Conservation (phyloP, 2,113 vertebrate species). For the Antennarius striatus region DNA sequence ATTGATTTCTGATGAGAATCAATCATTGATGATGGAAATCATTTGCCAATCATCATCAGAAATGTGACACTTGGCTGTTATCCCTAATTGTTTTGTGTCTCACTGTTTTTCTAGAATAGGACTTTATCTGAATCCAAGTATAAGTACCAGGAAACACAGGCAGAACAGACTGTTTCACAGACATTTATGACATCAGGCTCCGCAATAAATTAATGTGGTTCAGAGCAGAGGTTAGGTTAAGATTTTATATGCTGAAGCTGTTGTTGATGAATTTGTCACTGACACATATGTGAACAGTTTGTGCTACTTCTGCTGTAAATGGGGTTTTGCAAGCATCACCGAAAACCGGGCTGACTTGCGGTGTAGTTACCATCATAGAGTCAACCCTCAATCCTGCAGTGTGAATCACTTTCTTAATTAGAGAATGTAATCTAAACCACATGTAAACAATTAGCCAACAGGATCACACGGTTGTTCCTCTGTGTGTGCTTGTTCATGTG, state of each 20-base stretch:
- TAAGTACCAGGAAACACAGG: slow-evolving; percentile 30
- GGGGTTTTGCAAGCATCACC: slow-evolving; percentile 21
- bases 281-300: slow-evolving; percentile 42
- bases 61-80: slow-evolving; percentile 34
- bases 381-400: slow-evolving; percentile 66
- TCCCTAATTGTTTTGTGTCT: slow-evolving; percentile 1
- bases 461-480: slow-evolving; percentile 38
- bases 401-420: slow-evolving; percentile 75
- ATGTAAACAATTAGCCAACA: slow-evolving; percentile 69
- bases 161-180: slow-evolving; percentile 19
- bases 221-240: slow-evolving; percentile 46
- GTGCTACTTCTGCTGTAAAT: slow-evolving; percentile 30
- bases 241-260: slow-evolving; percentile 44
- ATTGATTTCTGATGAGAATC: slow-evolving; percentile 42
- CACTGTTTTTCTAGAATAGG: slow-evolving; percentile 5
- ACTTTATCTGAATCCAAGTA: neutral
- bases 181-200: slow-evolving; percentile 14
- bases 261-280: slow-evolving; percentile 51
- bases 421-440: slow-evolving; percentile 59
- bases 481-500: slow-evolving; percentile 7
- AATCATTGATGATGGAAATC: slow-evolving; percentile 18
- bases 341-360: slow-evolving; percentile 45
- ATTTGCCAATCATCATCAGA: slow-evolving; percentile 38
- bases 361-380: slow-evolving; percentile 53
- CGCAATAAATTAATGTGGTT: slow-evolving; percentile 30